Evolutionary conservation across 2,888 invertebrate species (phyloP).

Genomic region (Frankliniella fusca): DNA sequence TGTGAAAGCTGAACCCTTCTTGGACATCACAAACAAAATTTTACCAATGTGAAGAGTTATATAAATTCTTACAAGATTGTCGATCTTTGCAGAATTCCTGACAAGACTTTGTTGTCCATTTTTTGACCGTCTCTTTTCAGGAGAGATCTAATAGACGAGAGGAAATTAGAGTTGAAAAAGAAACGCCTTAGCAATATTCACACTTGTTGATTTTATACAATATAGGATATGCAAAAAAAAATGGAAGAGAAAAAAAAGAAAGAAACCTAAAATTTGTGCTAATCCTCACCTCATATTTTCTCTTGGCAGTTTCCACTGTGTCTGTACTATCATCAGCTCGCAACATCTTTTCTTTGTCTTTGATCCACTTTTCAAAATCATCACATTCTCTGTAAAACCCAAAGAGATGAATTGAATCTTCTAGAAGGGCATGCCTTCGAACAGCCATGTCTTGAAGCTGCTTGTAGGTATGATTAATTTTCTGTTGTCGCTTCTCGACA

Average conservation of each 20-base stretch:
- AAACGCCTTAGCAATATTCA: background rate
- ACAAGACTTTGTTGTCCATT: background rate
- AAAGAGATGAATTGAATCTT: conserved; percentile 87
- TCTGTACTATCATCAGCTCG: conserved; percentile 78
- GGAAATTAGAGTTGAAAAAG: background rate
- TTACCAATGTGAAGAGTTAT: background rate
- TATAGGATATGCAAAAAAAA: background rate
- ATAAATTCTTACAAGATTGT: background rate
- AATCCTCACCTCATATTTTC: conserved; percentile 74
- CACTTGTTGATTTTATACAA: too few species aligned
- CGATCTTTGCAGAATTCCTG: background rate
- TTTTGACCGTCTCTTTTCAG: background rate
- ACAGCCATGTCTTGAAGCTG: conserved; percentile 74
- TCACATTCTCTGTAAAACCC: conserved; percentile 95
- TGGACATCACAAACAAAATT: too few species aligned
- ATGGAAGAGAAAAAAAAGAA: background rate
- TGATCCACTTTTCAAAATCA: conserved; percentile 96
- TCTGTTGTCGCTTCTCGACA: conserved; percentile 72
- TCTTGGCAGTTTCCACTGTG: conserved; percentile 85
- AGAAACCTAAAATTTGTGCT: background rate
- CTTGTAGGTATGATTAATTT: conserved; percentile 75
- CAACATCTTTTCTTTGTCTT: conserved; percentile 86
- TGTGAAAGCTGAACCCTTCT: background rate
- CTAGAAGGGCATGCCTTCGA: conserved; percentile 75
- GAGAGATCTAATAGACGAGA: background rate